Evolutionary conservation across 2,797 vertebrate genomes (phyloP).

Genomic region (Mormyrus proboscirostris): DNA sequence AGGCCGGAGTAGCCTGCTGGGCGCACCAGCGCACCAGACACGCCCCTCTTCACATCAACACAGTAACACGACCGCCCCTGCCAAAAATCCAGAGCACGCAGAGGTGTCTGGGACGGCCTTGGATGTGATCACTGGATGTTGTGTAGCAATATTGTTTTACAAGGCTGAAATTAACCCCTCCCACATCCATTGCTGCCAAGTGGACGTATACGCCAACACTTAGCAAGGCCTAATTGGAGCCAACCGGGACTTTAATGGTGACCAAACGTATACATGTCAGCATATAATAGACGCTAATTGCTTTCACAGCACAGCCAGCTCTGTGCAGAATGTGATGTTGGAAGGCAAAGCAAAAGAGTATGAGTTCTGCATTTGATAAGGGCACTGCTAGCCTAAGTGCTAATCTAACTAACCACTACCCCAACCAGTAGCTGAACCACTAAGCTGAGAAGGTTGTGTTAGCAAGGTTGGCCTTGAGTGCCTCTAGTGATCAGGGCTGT

Average conservation of each 20-base stretch:
- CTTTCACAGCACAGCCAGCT: neutral
- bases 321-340: neutral
- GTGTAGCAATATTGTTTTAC: slow-evolving; percentile 5
- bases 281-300: slow-evolving; percentile 1
- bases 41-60: neutral
- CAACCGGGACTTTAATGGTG: neutral
- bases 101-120: neutral
- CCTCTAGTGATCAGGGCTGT: neutral
- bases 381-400: neutral
- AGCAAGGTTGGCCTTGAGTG: neutral
- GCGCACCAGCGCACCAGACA: no score
- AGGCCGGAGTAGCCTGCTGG: neutral
- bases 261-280: neutral
- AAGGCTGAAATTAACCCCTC: neutral
- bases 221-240: neutral
- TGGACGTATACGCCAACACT: neutral
- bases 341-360: neutral
- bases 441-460: neutral
- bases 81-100: neutral
- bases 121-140: neutral
- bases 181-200: neutral
- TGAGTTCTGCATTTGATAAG: neutral
- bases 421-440: neutral
- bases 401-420: neutral
- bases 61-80: neutral